Evolutionary conservation across 2,797 vertebrate species (phyloP).

Genomic region (Benthosema pterotum): DNA sequence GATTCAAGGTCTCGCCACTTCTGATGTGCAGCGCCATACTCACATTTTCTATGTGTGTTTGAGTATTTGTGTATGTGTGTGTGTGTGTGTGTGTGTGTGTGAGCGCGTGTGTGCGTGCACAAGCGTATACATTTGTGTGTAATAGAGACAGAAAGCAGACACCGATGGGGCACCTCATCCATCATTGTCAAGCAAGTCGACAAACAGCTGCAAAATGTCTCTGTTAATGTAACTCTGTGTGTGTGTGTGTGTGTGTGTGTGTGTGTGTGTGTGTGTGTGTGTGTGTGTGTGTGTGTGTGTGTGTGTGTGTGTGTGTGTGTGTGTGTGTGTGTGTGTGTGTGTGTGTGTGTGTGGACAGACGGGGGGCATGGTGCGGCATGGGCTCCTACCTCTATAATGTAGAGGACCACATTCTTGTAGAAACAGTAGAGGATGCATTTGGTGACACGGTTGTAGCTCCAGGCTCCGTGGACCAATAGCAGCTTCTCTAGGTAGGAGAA

Average conservation of each 20-base stretch:
- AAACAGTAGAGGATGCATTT: constrained; percentile 99
- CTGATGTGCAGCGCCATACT: constrained; percentile 56
- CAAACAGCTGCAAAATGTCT: constrained; percentile 83
- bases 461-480: constrained; percentile 94
- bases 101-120: constrained; percentile 29
- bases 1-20: constrained; percentile 54
- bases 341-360: neutral
- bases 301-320: constrained; percentile 12
- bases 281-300: constrained; percentile 12
- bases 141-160: constrained; percentile 78
- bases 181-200: constrained; percentile 79
- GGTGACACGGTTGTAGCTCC: constrained; percentile 98
- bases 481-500: constrained; percentile 96
- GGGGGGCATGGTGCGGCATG: too few relatives aligned
- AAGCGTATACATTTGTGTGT: constrained; percentile 18
- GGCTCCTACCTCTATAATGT: constrained; percentile 95
- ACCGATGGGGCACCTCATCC: constrained; percentile 77
- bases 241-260: constrained; percentile 35
- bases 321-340: neutral
- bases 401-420: constrained; percentile 99
- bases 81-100: constrained; percentile 30
- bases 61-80: constrained; percentile 15
- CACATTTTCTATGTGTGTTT: constrained; percentile 34
- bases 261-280: constrained; percentile 34
- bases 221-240: constrained; percentile 69